These are phyloP conservation scores for Haliclona indistincta DNA, from an alignment of 37 sponge, comb jelly and placozoan species.

Conservation along the genomic window DNA sequence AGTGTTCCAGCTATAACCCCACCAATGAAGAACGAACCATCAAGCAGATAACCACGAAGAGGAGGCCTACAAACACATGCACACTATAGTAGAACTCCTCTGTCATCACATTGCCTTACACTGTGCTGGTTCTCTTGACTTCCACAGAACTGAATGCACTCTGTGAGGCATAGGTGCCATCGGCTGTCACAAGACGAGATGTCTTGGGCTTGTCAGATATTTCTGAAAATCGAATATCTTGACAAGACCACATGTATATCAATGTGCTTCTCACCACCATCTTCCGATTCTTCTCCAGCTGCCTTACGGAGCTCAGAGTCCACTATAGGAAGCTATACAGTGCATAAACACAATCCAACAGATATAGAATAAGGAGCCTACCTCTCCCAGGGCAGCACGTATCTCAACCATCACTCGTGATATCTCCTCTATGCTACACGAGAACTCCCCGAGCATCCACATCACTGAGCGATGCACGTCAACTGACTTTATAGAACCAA, in stretches of 20 bases:
- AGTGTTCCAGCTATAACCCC: conserved; percentile 88
- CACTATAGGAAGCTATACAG: conserved; percentile 89
- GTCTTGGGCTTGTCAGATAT: conserved; percentile 7
- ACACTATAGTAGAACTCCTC: not conserved
- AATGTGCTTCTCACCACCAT: conserved; percentile 11
- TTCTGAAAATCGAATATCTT: not conserved
- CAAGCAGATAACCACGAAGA: conserved; percentile 85
- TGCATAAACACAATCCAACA: not conserved
- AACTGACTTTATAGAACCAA: conserved; percentile 64
- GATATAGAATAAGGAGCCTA: conserved; percentile 11
- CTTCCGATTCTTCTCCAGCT: conserved; percentile 73
- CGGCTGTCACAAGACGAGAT: conserved; percentile 81
- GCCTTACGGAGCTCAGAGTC: conserved; percentile 93
- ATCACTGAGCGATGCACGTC: conserved; percentile 78
- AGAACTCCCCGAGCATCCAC: conserved; percentile 99
- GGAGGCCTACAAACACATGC: conserved; percentile 64
- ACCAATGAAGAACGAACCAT: conserved; percentile 95
- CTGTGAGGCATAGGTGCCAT: conserved; percentile 97
- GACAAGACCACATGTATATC: not conserved
- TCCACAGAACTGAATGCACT: conserved; percentile 80
- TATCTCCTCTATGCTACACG: conserved; percentile 85
- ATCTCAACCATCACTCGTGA: conserved; percentile 78
- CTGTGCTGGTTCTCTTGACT: conserved; percentile 50
- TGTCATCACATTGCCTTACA: conserved; percentile 35
- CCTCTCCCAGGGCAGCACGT: conserved; percentile 85